Evolutionary conservation across 2,113 vertebrate genomes (phyloP), one percentile per base, ranked within the genome.

Genomic region (Rhabdornis inornatus): DNA sequence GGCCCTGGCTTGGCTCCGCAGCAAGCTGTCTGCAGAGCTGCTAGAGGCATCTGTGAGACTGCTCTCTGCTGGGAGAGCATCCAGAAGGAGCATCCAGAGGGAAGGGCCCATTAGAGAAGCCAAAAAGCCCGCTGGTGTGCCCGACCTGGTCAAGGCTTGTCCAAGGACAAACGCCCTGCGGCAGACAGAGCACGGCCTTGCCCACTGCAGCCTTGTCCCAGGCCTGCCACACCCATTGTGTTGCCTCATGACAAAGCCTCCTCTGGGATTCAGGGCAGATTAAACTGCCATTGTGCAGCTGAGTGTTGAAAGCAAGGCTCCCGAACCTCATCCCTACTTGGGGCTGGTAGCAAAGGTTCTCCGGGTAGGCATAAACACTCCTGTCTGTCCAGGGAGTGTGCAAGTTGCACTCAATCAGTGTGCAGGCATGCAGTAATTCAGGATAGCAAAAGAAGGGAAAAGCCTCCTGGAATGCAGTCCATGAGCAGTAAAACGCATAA

Each of bases 401-500:
- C 49, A 57, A 33, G 66, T 52, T 60, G 71, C 71, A 8, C 31
- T 69, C 20, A 2, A 57, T 87, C 65, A 65, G 35, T 16, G 63
- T 85, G 66, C 70, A 87, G 82, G 84, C 90, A 91, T 69, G 87
- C 63, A 55, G 75, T 55, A 56, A 70, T 76, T 84, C 69, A 84
- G 94, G 86, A 74, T 56, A 39, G 77, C 13, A 1, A 87, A 68
- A 79, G 82, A 87, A 61, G 78, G 66, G 75, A 70, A 95, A 92
- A 95, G 75, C 70, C 89, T 95, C 7, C 30, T 94, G 95, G 90
- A 95, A 95, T 93, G 87, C 71, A 77, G 79, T 85, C 49, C 21
- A 1, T 45, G 75, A 76, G 57, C 75, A 77, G 90, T 65, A 89
- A 60, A 84, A 69, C 0, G 1, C 37, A 0, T 83, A 83, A 94